These are phyloP conservation scores for Ctenochaetus hawaiiensis DNA, from an alignment of 2,797 vertebrate genomes.

Conservation along the genomic window DNA sequence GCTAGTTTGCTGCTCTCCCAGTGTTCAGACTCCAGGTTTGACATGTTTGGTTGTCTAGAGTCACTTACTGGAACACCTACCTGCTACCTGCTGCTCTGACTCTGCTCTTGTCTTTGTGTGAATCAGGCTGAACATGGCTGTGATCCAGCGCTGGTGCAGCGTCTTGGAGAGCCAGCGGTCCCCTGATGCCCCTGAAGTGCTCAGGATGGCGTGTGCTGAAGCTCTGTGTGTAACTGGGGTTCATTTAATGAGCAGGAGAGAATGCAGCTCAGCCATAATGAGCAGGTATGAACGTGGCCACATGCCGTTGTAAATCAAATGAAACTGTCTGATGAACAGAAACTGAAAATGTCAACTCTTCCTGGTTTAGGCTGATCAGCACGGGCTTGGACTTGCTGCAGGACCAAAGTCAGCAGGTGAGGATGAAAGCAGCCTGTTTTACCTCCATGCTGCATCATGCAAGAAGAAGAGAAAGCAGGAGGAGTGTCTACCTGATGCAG, in stretches of 20 bases:
- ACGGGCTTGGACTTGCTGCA: constrained; percentile 88
- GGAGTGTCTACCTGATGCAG: constrained; percentile 77
- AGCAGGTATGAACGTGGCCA: constrained; percentile 78
- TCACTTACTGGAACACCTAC: not conserved
- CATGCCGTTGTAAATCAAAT: not conserved
- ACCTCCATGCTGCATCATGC: constrained; percentile 75
- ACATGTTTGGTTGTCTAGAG: not conserved
- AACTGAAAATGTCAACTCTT: constrained; percentile 16
- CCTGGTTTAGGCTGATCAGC: constrained; percentile 82
- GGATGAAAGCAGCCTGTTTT: constrained; percentile 84
- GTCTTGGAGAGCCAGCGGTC: constrained; percentile 79
- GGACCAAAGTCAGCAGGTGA: constrained; percentile 89
- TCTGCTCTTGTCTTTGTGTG: constrained; percentile 24
- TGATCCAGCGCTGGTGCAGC: constrained; percentile 83
- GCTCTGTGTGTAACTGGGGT: constrained; percentile 82
- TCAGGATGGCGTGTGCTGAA: constrained; percentile 86
- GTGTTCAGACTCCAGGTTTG: constrained; percentile 68
- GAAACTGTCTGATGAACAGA: not conserved
- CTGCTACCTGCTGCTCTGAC: constrained; percentile 6
- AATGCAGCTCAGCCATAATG: constrained; percentile 38
- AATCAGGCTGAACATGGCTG: constrained; percentile 53
- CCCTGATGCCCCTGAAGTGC: constrained; percentile 77
- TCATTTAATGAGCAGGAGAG: constrained; percentile 55
- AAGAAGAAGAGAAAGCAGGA: constrained; percentile 23
- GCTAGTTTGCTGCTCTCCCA: constrained; percentile 85